Evolutionary conservation across 2,113 vertebrate genomes (phyloP).

Genomic region (Panurus biarmicus): DNA sequence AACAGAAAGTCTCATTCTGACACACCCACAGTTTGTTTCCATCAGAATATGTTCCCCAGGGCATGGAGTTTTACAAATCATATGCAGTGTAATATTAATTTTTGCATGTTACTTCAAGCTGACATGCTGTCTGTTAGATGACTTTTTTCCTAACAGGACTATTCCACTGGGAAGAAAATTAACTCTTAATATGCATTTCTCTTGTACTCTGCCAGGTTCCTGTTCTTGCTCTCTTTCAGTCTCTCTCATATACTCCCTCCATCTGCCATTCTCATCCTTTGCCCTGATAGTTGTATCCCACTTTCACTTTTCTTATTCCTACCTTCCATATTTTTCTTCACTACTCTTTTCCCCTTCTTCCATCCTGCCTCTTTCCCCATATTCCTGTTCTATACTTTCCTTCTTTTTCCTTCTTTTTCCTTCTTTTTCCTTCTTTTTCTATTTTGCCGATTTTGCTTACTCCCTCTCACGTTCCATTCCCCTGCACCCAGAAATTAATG

Average conservation of each 20-base stretch:
- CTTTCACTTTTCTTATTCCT: not conserved
- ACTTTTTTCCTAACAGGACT: not conserved
- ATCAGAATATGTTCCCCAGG: not conserved
- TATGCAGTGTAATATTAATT: conserved; percentile 30
- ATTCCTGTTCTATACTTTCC: not conserved
- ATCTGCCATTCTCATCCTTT: not conserved
- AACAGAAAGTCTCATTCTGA: not conserved
- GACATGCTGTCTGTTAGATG: conserved; percentile 19
- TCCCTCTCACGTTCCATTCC: not conserved
- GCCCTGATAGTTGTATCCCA: not conserved
- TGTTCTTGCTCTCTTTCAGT: not conserved
- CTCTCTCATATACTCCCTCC: not conserved
- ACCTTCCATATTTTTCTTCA: not conserved
- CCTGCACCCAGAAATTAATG: not conserved
- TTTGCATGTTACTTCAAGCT: conserved; percentile 16
- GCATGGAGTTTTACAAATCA: conserved; percentile 26
- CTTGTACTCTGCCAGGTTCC: not conserved
- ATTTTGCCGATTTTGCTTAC: not conserved
- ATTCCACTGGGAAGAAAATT: conserved; percentile 18
- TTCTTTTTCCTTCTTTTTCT: not conserved
- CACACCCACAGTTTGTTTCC: conserved; percentile 31
- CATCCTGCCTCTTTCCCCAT: not conserved
- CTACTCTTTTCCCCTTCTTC: not conserved
- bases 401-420: not conserved
- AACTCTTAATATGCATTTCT: not conserved